These are phyloP conservation scores for Epirrita christyi DNA, from an alignment of 2,888 invertebrate genomes.

Conservation along the genomic window DNA sequence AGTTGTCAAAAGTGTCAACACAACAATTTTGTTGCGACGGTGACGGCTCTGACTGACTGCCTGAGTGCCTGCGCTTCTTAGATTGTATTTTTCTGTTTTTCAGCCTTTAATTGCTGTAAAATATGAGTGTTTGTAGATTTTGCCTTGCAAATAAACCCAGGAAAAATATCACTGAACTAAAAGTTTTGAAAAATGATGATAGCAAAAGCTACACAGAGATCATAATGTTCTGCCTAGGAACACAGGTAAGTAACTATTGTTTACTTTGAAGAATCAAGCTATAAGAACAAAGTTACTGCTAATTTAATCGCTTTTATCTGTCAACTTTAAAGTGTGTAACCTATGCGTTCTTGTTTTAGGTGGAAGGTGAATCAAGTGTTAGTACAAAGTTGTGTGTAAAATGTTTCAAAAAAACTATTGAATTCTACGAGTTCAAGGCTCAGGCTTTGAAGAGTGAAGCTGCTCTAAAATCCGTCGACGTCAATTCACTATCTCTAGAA, in stretches of 20 bases:
- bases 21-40: no score
- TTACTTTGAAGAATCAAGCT: neutral
- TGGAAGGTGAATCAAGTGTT: slow-evolving; percentile 49
- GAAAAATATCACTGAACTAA: slow-evolving; percentile 54
- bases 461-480: slow-evolving; percentile 46
- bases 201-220: slow-evolving; percentile 51
- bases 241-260: slow-evolving; percentile 57
- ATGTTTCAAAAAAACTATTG: slow-evolving; percentile 62
- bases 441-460: slow-evolving; percentile 61
- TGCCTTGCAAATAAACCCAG: slow-evolving; percentile 52
- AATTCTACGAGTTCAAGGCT: slow-evolving; percentile 65
- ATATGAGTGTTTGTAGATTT: slow-evolving; percentile 59
- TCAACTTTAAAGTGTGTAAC: neutral
- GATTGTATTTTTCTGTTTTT: neutral
- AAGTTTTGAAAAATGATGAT: slow-evolving; percentile 40
- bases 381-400: slow-evolving; percentile 63
- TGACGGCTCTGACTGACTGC: no score
- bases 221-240: slow-evolving; percentile 64
- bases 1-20: no score
- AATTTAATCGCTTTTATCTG: neutral
- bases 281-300: neutral
- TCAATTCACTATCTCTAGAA: neutral
- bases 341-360: slow-evolving; percentile 45
- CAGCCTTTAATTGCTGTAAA: neutral
- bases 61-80: no score